A percentile compares a stretch with the other conserved stretches of the same genome.
These are phyloP conservation scores for Neostethus bicornis DNA, from an alignment of 2,797 vertebrate species.

Conservation along the genomic window DNA sequence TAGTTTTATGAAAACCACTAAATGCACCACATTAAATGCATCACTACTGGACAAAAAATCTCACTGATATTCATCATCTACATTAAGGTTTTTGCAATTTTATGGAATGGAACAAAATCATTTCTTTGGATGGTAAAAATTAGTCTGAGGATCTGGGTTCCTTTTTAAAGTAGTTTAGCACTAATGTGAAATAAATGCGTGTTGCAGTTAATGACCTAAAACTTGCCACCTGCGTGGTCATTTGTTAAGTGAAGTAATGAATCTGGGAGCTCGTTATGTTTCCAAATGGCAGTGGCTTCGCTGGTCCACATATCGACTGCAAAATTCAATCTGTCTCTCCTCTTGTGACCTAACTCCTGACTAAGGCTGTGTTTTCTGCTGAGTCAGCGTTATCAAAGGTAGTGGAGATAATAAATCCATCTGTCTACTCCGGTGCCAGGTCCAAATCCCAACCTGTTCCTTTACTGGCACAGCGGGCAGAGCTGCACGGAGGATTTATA, in stretches of 20 bases:
- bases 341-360: constrained; percentile 42
- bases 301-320: constrained; percentile 44
- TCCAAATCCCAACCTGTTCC: constrained; percentile 42
- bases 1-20: background rate
- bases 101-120: constrained; percentile 29
- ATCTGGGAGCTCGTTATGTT: constrained; percentile 8
- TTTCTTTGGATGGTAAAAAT: constrained; percentile 21
- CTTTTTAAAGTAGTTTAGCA: constrained; percentile 11
- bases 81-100: background rate
- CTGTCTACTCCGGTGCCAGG: constrained; percentile 35
- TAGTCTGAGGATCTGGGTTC: constrained; percentile 14
- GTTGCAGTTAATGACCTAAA: constrained; percentile 47
- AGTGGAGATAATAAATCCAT: constrained; percentile 67
- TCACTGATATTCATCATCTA: constrained; percentile 12
- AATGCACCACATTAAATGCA: background rate
- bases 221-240: constrained; percentile 19
- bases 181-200: constrained; percentile 42
- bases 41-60: constrained; percentile 2
- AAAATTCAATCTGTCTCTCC: constrained; percentile 50
- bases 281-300: constrained; percentile 34
- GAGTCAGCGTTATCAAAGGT: constrained; percentile 44
- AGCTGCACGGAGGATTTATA: constrained; percentile 22
- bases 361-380: constrained; percentile 54
- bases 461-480: constrained; percentile 9
- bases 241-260: constrained; percentile 39